Conservation (phyloP, 2,113 vertebrate species). For the Patagioenas fasciata region DNA sequence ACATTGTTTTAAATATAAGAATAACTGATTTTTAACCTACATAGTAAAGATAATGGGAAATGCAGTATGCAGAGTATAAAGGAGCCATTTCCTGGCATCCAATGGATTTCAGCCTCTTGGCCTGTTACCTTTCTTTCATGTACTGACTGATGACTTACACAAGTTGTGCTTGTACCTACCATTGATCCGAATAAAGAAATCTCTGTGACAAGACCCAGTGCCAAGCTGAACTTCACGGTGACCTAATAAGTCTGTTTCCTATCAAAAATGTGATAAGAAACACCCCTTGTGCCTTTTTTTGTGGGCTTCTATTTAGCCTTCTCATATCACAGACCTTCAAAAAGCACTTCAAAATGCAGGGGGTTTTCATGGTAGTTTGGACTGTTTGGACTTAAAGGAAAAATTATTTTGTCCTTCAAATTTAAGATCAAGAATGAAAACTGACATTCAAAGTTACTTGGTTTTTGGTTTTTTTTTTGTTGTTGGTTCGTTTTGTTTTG, state of each 20-base stretch:
- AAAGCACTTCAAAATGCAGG: neutral
- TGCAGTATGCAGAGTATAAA: neutral
- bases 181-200: neutral
- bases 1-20: neutral
- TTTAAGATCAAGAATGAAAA: neutral
- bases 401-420: neutral
- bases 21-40: neutral
- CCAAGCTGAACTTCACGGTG: neutral
- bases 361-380: rapidly evolving
- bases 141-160: neutral
- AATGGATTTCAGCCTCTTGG: neutral
- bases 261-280: neutral
- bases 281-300: neutral
- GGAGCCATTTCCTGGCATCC: neutral
- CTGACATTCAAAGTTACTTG: neutral
- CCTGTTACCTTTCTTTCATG: neutral
- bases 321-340: neutral
- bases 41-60: neutral
- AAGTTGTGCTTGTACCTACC: neutral
- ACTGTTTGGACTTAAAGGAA: neutral
- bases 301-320: neutral
- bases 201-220: neutral
- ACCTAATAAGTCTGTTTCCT: neutral
- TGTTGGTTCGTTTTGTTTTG: too few species aligned
- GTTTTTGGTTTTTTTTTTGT: neutral